phyloP scores from a whole-genome alignment of 2,797 vertebrate genomes.

The Manis crassicaudata region DNA sequence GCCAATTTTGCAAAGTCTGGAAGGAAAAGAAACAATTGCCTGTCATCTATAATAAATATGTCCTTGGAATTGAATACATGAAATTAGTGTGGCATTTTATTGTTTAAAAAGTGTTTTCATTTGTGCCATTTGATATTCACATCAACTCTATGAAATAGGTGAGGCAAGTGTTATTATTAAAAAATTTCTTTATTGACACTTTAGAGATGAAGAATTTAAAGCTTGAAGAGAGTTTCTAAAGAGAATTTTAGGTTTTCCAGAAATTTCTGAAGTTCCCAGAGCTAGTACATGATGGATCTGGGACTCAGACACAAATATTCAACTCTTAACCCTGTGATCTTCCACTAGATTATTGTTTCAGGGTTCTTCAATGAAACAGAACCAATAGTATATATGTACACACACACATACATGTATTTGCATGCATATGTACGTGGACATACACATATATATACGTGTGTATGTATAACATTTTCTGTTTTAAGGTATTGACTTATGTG shows the following conservation, averaged over 20 bases:
- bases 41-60: constrained; percentile 1
- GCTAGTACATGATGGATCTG: background rate
- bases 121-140: background rate
- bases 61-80: background rate
- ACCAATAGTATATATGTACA: background rate
- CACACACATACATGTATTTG: too few relatives aligned
- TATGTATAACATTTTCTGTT: background rate
- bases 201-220: background rate
- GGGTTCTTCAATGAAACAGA: background rate
- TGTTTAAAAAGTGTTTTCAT: background rate
- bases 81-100: background rate
- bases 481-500: background rate
- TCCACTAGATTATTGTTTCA: background rate
- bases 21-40: constrained; percentile 11
- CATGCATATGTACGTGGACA: background rate
- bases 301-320: background rate
- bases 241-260: background rate
- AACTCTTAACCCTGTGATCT: background rate
- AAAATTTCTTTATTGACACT: background rate
- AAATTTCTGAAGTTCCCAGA: background rate
- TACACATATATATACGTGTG: background rate
- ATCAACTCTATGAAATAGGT: background rate
- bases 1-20: constrained; percentile 15
- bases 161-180: background rate
- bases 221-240: background rate